Evolutionary conservation across 2,797 vertebrate genomes (phyloP), one percentile per base, ranked within the genome.

Genomic region (Aplochiton taeniatus): DNA sequence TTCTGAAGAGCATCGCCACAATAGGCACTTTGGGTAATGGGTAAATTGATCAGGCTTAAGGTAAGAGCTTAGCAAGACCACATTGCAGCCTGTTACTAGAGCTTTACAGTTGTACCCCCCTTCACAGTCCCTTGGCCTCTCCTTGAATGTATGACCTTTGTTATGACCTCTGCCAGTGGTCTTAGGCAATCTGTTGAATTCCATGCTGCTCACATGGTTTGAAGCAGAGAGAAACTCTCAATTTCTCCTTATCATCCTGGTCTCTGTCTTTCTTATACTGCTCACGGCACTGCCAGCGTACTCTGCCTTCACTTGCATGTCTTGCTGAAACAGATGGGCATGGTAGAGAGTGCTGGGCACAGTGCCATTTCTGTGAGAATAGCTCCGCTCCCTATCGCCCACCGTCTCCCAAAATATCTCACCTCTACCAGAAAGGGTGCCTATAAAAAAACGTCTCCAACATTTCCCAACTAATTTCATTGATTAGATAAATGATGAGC

Each of bases 361-460:
- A 63, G 60, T 55, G 63, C 48, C 49, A 56, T n/a, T 43, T 49
- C 65, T 68, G 48, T 70, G 80, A 68, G 63, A 67, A 65, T 41
- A 42, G 46, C 64, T 51, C 49, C 44, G 71, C 56, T 68, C 19
- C n/a, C 47, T 63, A 41, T 16, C 54, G 43, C 59, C 9, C 55
- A 63, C 69, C 66, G 17, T 20, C 41, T 56, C 31, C 45, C 18
- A 58, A 61, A 63, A 72, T 47, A 66, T 49, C 61, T 51, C 66
- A 48, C 63, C 41, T 51, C 65, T 65, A 50, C 58, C 59, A 70
- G 7, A 18, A 18, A 55, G 50, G 60, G 42, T 52, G 62, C 47
- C 54, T 14, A 11, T 3, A 54, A 43, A 58, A 66, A 59, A 58
- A n/a, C n/a, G n/a, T 17, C 4, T 10, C 19, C 53, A 56, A 58